Evolutionary conservation across 1,140 invertebrate species (phyloP).

Genomic region (Plectrocnemia conspersa): DNA sequence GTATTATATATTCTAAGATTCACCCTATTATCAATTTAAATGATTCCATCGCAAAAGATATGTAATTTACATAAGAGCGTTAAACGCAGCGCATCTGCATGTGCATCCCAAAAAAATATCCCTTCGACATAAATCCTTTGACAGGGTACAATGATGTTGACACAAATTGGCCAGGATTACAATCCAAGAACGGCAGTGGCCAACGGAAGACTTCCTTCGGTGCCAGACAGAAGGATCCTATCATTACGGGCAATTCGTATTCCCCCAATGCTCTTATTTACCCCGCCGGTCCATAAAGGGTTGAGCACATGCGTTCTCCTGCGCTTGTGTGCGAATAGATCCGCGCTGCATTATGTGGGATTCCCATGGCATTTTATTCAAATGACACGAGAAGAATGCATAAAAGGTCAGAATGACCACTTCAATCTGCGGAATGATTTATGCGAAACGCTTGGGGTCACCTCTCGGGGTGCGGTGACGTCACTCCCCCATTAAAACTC

Average conservation of each 20-base stretch:
- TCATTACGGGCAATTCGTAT: slow-evolving; percentile 34
- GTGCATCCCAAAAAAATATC: neutral
- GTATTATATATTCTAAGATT: too few relatives aligned
- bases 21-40: too few relatives aligned
- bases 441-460: slow-evolving; percentile 9
- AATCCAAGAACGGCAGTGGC: neutral
- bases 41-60: too few relatives aligned
- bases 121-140: slow-evolving; percentile 5
- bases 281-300: slow-evolving; percentile 3
- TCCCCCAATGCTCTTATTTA: slow-evolving; percentile 18
- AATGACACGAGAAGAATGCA: slow-evolving; percentile 26
- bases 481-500: too few relatives aligned
- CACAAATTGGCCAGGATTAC: slow-evolving; percentile 23
- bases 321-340: neutral
- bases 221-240: slow-evolving; percentile 1
- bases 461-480: neutral
- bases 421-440: slow-evolving; percentile 32
- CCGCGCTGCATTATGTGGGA: slow-evolving; percentile 1
- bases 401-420: slow-evolving; percentile 27
- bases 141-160: neutral
- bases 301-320: too few relatives aligned
- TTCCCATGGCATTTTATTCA: slow-evolving; percentile 32
- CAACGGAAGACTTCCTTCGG: neutral
- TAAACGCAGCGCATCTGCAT: neutral
- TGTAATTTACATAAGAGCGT: too few relatives aligned